phyloP scores from a whole-genome alignment of 2,797 vertebrate species.

The Petrocephalus sullivani region DNA sequence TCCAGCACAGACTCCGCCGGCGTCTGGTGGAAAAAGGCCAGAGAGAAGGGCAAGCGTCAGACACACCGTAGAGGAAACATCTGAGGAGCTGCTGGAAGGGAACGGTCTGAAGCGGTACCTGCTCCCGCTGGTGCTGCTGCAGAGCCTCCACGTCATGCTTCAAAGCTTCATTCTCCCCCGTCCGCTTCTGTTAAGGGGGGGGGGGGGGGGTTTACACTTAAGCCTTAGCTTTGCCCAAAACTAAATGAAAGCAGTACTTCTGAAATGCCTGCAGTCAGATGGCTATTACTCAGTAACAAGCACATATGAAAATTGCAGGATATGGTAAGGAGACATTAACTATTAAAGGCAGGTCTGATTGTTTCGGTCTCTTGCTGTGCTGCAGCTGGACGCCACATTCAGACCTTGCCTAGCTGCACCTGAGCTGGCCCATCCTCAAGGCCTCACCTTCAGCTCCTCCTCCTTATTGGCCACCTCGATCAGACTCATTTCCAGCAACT shows the following conservation, averaged over 20 bases:
- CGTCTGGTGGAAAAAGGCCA: slow-evolving; percentile 57
- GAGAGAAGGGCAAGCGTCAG: background rate
- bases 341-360: background rate
- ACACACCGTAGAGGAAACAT: background rate
- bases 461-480: slow-evolving; percentile 95
- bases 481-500: slow-evolving; percentile 82
- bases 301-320: background rate
- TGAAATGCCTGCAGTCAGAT: background rate
- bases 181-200: slow-evolving; percentile 61
- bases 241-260: background rate
- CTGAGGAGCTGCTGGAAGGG: background rate
- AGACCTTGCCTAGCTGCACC: background rate
- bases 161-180: slow-evolving; percentile 69
- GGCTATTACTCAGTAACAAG: background rate
- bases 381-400: background rate
- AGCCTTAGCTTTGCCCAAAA: background rate
- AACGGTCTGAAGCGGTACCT: slow-evolving; percentile 50
- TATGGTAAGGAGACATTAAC: background rate
- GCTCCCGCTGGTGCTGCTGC: slow-evolving; percentile 67
- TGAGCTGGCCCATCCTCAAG: background rate
- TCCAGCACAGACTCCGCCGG: slow-evolving; percentile 72
- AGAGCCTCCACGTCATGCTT: slow-evolving; percentile 71
- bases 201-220: slow-evolving; percentile 20
- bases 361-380: background rate
- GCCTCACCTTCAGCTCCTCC: slow-evolving; percentile 79